These are phyloP conservation scores for Scalopus aquaticus DNA, from an alignment of 2,113 vertebrate genomes.

Conservation along the genomic window DNA sequence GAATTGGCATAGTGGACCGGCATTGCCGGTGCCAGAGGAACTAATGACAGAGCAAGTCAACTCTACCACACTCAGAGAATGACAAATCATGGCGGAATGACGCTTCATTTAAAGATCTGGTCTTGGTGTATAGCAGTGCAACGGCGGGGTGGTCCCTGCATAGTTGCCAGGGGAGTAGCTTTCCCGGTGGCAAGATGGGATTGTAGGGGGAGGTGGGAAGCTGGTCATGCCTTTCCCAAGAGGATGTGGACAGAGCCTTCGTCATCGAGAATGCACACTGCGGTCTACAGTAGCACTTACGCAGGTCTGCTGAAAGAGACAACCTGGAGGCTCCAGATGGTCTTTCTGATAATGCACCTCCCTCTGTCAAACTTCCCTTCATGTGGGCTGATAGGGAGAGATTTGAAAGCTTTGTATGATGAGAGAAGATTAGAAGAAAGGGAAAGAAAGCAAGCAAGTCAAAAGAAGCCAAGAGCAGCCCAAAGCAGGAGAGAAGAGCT, in stretches of 20 bases:
- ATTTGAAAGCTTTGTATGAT: conserved; percentile 31
- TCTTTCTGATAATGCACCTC: background rate
- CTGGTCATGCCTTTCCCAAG: background rate
- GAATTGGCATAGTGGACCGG: background rate
- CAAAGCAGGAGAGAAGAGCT: background rate
- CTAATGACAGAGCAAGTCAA: background rate
- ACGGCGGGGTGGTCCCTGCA: background rate
- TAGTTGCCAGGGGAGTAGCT: background rate
- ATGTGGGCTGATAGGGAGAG: background rate
- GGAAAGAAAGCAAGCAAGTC: conserved; percentile 21
- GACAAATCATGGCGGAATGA: background rate
- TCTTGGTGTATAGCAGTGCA: background rate
- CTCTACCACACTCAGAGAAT: background rate
- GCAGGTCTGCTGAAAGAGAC: background rate
- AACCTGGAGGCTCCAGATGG: background rate
- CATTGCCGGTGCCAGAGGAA: background rate
- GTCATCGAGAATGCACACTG: background rate
- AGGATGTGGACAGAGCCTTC: background rate
- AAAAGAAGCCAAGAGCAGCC: conserved; percentile 31
- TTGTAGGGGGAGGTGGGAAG: background rate
- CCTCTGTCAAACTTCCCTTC: conserved; percentile 48
- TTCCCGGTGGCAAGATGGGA: background rate
- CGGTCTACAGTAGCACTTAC: background rate
- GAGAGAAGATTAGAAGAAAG: background rate
- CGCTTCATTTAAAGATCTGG: background rate